Evolutionary conservation across 1,140 invertebrate species (phyloP).

Genomic region (Aphidius gifuensis): DNA sequence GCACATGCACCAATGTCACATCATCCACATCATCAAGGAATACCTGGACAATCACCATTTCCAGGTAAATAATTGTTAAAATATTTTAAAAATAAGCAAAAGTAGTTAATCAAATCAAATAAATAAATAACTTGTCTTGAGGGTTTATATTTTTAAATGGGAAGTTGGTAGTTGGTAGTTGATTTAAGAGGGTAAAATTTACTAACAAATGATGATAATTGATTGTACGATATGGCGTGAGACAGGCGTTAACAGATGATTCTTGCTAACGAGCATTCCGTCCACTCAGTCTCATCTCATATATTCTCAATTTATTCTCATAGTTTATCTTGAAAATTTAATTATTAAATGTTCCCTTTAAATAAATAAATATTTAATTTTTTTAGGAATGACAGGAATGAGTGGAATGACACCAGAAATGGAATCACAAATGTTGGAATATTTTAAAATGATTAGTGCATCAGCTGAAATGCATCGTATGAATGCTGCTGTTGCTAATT

Average conservation of each 20-base stretch:
- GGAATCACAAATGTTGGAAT: slow-evolving; percentile 74
- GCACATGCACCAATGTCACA: slow-evolving; percentile 54
- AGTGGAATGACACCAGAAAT: slow-evolving; percentile 66
- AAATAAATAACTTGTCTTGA: not conserved
- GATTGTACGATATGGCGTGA: slow-evolving; percentile 52
- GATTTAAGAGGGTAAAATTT: slow-evolving; percentile 29
- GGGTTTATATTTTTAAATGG: slow-evolving; percentile 52
- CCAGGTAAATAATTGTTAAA: slow-evolving; percentile 6
- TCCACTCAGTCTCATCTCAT: not conserved
- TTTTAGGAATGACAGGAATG: slow-evolving; percentile 45
- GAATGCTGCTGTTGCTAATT: slow-evolving; percentile 45
- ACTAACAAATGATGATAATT: slow-evolving; percentile 54
- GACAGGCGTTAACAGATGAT: slow-evolving; percentile 57
- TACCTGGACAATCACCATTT: slow-evolving; percentile 36
- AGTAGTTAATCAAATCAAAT: not conserved
- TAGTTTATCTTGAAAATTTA: not conserved
- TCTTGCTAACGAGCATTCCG: slow-evolving; percentile 55
- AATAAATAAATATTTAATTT: too few relatives aligned
- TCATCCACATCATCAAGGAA: slow-evolving; percentile 56
- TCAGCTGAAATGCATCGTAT: slow-evolving; percentile 21
- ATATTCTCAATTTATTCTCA: slow-evolving; percentile 8
- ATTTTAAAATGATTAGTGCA: slow-evolving; percentile 64
- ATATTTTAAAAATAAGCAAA: slow-evolving; percentile 5
- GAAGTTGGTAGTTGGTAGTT: slow-evolving; percentile 39
- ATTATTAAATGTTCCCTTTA: not conserved